Evolutionary conservation across 2,797 vertebrate genomes (phyloP), one percentile per base, ranked within the genome.

Genomic region (Gadopsis marmoratus): DNA sequence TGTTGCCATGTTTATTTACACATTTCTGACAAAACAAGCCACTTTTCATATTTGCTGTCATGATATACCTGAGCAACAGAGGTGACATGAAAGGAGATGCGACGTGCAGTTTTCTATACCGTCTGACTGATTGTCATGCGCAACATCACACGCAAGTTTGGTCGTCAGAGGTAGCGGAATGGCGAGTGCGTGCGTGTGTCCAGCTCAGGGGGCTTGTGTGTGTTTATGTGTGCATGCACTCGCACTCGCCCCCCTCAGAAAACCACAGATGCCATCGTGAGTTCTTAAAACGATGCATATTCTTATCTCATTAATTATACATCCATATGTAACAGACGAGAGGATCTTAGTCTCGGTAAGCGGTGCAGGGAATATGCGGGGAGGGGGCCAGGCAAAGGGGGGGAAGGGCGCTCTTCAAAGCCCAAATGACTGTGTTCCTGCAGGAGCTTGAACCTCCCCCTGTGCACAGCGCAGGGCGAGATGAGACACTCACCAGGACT

Each of bases 291-390:
- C 84, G 90, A 93, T 94, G 94, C 93, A 94, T 94, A 94, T 94
- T 94, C 93, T 92, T 92, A 91, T 93, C 94, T 94, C 93, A 94
- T 95, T 95, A 95, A 95, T 95, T 94, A 95, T 94, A 94, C 94
- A 95, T 95, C 94, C 93, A 94, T 95, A 94, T 95, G 94, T 94
- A 95, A 94, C 93, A 94, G 94, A 94, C 93, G 92, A 94, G 94
- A 93, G 92, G 91, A 94, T 94, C 93, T 94, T 95, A 94, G 93
- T 94, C 89, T 93, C 92, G 77, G 93, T 94, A 94, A 94, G 93
- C 92, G 93, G 93, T 91, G 54, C 78, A 19, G 92, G 92, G 91
- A 94, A 90, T 88, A 89, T 93, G 86, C 79, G 29, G 84, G 91
- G 91, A 86, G 88, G 91, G 91, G 91, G 92, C 79, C 75, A 7